Evolutionary conservation across 2,888 invertebrate species (phyloP).

Genomic region (Anthophora plumipes): DNA sequence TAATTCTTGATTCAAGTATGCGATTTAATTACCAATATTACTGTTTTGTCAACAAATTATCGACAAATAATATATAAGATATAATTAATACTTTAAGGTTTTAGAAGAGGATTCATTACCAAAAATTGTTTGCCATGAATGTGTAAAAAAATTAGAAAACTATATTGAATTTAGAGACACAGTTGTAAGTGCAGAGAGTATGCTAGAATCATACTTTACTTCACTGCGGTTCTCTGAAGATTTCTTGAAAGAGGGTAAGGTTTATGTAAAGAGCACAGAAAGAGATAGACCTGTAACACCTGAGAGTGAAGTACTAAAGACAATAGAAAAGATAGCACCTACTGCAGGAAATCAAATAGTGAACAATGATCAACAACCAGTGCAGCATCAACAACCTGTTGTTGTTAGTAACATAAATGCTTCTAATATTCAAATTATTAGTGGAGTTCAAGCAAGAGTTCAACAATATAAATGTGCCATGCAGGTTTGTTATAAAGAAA

Average conservation of each 20-base stretch:
- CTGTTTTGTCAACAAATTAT: background rate
- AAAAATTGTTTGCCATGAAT: constrained; percentile 89
- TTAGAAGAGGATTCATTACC: constrained; percentile 89
- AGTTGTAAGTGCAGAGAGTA: constrained; percentile 88
- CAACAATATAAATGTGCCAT: constrained; percentile 85
- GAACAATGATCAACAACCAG: constrained; percentile 68
- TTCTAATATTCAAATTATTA: constrained; percentile 85
- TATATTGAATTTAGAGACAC: constrained; percentile 88
- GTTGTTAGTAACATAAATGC: constrained; percentile 82
- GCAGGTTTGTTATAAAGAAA: constrained; percentile 79
- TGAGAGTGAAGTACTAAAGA: constrained; percentile 77
- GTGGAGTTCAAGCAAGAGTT: constrained; percentile 83
- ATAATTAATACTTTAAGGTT: constrained; percentile 84
- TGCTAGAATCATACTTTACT: constrained; percentile 89
- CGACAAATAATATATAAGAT: constrained; percentile 10
- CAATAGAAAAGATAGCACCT: constrained; percentile 72
- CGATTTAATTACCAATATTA: background rate
- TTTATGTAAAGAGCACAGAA: constrained; percentile 82
- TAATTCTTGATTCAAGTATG: background rate
- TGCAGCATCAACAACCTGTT: constrained; percentile 80
- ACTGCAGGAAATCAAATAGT: constrained; percentile 67
- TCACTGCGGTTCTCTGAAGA: constrained; percentile 87
- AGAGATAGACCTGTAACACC: constrained; percentile 77
- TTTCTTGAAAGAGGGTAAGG: constrained; percentile 88
- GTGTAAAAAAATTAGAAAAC: constrained; percentile 87